phyloP scores from a whole-genome alignment of 2,888 invertebrate genomes.

The Heterodera filipjevi region DNA sequence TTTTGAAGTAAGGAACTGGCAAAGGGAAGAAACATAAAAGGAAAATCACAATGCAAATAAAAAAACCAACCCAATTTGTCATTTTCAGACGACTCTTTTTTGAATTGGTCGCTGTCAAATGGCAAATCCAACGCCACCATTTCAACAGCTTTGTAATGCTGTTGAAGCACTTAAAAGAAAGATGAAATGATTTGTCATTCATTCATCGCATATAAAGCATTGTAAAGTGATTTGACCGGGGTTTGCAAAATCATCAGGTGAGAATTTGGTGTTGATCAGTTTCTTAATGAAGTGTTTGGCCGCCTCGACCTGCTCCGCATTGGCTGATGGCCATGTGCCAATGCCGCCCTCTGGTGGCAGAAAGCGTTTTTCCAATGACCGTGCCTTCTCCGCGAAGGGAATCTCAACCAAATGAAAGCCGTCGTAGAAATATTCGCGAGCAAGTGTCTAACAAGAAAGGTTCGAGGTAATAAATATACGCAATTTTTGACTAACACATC shows the following conservation, averaged over 20 bases:
- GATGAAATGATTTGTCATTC: background rate
- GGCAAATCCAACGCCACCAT: constrained; percentile 35
- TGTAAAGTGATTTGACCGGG: constrained; percentile 28
- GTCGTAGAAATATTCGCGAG: constrained; percentile 38
- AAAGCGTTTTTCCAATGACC: constrained; percentile 29
- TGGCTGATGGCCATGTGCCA: constrained; percentile 16
- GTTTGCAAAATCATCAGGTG: constrained; percentile 38
- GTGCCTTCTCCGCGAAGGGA: constrained; percentile 43
- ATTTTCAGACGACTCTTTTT: constrained; percentile 23
- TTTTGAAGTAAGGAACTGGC: constrained; percentile 33
- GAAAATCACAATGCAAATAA: background rate
- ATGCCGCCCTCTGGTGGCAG: constrained; percentile 26
- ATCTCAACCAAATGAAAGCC: constrained; percentile 44
- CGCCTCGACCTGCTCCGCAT: constrained; percentile 28
- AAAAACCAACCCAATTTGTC: constrained; percentile 31
- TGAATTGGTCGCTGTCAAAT: constrained; percentile 13
- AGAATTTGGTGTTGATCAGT: constrained; percentile 37
- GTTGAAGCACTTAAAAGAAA: constrained; percentile 27
- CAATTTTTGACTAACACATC: background rate
- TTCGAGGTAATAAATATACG: too few relatives aligned
- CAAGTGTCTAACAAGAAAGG: constrained; percentile 34
- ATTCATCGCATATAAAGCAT: constrained; percentile 26
- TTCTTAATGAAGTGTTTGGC: constrained; percentile 37
- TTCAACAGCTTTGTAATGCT: constrained; percentile 34
- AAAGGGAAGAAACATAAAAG: constrained; percentile 6